Evolutionary conservation across 2,888 invertebrate genomes (phyloP).

Genomic region (Drosophila maculinotata): DNA sequence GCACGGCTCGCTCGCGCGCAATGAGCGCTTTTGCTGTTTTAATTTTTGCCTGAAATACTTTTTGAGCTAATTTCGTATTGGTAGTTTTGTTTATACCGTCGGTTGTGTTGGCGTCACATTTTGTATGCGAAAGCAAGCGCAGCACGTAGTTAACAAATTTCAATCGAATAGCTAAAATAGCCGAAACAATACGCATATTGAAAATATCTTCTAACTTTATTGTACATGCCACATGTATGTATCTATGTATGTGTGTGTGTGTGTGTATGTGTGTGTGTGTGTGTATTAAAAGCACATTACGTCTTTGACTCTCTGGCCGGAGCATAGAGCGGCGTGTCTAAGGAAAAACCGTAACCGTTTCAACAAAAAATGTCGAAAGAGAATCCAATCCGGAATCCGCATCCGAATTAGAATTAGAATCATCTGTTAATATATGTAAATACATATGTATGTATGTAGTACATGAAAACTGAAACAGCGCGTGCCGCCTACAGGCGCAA

Average conservation of each 20-base stretch:
- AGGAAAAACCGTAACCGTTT: slow-evolving; percentile 17
- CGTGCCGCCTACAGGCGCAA: slow-evolving; percentile 42
- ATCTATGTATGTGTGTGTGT: slow-evolving; percentile 1
- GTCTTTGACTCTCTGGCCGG: slow-evolving; percentile 38
- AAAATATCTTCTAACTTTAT: slow-evolving; percentile 32
- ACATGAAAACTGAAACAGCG: slow-evolving; percentile 31
- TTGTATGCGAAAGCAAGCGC: slow-evolving; percentile 71
- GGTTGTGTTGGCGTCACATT: slow-evolving; percentile 77
- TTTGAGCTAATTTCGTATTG: slow-evolving; percentile 84
- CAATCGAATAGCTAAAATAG: slow-evolving; percentile 46
- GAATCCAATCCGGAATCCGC: slow-evolving; percentile 19
- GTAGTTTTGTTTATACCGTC: slow-evolving; percentile 84
- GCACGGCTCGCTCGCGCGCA: slow-evolving; percentile 62
- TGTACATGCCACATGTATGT: slow-evolving; percentile 6
- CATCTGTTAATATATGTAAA: slow-evolving; percentile 38
- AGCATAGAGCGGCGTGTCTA: slow-evolving; percentile 36
- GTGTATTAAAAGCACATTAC: slow-evolving; percentile 26
- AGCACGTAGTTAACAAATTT: slow-evolving; percentile 59
- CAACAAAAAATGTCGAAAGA: slow-evolving; percentile 30
- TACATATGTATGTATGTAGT: slow-evolving; percentile 1
- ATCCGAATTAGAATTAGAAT: slow-evolving; percentile 39
- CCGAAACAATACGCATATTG: slow-evolving; percentile 33
- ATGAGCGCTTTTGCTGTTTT: slow-evolving; percentile 74
- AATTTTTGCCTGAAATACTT: slow-evolving; percentile 82
- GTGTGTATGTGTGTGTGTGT: slow-evolving; percentile 7